phyloP scores from a whole-genome alignment of 2,797 vertebrate genomes.

The Gymnothorax javanicus region DNA sequence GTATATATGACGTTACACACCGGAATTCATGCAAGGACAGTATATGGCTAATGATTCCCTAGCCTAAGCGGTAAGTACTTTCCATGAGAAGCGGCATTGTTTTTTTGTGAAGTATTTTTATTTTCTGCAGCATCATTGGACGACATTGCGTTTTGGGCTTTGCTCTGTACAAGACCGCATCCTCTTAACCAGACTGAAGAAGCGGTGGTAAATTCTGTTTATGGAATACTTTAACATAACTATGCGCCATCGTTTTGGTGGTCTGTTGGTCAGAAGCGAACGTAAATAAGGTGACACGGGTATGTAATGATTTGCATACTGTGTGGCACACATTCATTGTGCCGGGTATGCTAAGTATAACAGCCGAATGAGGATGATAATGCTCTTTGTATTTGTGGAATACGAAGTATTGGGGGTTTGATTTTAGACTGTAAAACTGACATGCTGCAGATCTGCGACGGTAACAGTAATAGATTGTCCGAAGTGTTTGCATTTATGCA shows the following conservation, averaged over 20 bases:
- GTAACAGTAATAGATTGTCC: neutral
- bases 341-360: neutral
- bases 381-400: neutral
- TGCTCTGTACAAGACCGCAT: neutral
- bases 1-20: neutral
- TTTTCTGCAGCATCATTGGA: neutral
- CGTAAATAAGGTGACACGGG: neutral
- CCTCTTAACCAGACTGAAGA: neutral
- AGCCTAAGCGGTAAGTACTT: conserved; percentile 12
- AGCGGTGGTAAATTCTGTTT: neutral
- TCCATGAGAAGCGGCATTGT: neutral
- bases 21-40: neutral
- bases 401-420: neutral
- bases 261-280: neutral
- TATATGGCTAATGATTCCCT: conserved; percentile 8
- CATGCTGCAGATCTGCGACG: neutral
- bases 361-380: neutral
- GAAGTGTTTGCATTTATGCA: neutral
- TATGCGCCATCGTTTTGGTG: neutral
- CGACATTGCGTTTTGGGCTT: neutral
- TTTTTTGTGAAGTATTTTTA: neutral
- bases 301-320: neutral
- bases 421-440: neutral
- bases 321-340: neutral
- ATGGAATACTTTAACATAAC: neutral